phyloP scores from a whole-genome alignment of 2,797 vertebrate genomes.

The Premnoplex brunnescens region DNA sequence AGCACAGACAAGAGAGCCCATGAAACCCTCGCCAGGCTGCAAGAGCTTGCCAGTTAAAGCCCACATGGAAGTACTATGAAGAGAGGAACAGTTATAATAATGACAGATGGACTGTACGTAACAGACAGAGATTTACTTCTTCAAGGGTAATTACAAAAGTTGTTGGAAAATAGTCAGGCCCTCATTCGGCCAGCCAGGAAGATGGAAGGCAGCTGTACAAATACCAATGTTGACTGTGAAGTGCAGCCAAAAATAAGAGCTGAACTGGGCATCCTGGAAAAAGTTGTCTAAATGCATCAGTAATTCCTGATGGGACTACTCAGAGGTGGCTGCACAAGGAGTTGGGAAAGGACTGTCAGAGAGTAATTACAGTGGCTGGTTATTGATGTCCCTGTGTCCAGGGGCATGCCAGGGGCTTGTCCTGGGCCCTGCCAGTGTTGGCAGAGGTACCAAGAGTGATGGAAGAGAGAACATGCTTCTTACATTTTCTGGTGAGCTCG shows the following conservation, averaged over 20 bases:
- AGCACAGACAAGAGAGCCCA: constrained; percentile 16
- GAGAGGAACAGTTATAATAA: constrained; percentile 64
- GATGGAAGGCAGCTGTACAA: constrained; percentile 52
- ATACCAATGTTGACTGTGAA: constrained; percentile 5
- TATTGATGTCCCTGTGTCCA: not conserved
- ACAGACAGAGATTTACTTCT: constrained; percentile 64
- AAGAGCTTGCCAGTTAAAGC: constrained; percentile 56
- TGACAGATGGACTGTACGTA: constrained; percentile 68
- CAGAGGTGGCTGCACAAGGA: not conserved
- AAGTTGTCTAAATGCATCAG: not conserved
- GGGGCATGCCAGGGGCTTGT: not conserved
- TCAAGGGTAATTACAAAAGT: constrained; percentile 73
- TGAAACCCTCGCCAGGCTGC: not conserved
- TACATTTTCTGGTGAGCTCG: not conserved
- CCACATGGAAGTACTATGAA: constrained; percentile 54
- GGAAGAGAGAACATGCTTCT: not conserved
- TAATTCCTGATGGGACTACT: not conserved
- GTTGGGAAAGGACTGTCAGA: not conserved
- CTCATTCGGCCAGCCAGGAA: constrained; percentile 50
- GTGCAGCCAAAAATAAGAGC: not conserved
- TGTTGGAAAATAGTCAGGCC: constrained; percentile 70
- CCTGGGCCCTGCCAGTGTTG: not conserved
- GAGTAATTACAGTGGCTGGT: not conserved
- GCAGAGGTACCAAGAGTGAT: not conserved
- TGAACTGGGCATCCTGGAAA: not conserved